A percentile compares a stretch with the other conserved stretches of the same genome.
These are phyloP conservation scores for Craseonycteris thonglongyai DNA, from an alignment of 2,113 vertebrate genomes.

Conservation along the genomic window DNA sequence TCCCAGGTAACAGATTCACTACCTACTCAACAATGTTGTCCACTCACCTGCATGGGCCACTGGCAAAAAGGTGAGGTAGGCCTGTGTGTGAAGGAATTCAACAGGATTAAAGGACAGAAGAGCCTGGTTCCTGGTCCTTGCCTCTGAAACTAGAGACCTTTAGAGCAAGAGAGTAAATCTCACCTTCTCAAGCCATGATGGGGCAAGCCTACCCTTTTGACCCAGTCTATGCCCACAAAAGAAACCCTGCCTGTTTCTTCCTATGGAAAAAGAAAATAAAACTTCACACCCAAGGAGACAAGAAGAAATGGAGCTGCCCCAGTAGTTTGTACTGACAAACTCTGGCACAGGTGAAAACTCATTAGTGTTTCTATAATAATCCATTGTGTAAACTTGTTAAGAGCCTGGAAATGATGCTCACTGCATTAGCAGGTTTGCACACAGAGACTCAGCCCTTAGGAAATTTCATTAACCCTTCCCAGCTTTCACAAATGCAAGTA, in stretches of 20 bases:
- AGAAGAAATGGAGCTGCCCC: background rate
- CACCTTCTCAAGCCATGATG: background rate
- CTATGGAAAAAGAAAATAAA: background rate
- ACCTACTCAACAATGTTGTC: background rate
- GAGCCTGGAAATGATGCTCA: background rate
- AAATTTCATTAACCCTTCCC: background rate
- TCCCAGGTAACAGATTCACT: background rate
- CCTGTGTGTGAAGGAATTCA: background rate
- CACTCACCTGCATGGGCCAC: background rate
- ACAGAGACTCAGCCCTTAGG: background rate
- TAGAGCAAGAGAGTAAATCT: background rate
- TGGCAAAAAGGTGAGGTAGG: background rate
- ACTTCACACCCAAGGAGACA: background rate
- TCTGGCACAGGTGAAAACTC: background rate
- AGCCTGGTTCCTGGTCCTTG: background rate
- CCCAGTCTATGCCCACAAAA: background rate
- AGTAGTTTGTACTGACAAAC: background rate
- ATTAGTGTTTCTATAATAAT: background rate
- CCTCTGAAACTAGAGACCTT: background rate
- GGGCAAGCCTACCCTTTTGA: background rate
- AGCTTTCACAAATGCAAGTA: background rate
- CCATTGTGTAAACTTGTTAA: background rate
- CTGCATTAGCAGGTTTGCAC: background rate
- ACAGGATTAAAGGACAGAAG: background rate
- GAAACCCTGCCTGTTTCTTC: background rate